Base-by-base conservation (phyloP, 2,797 vertebrate species). In the Molossus alvarezi region DNA sequence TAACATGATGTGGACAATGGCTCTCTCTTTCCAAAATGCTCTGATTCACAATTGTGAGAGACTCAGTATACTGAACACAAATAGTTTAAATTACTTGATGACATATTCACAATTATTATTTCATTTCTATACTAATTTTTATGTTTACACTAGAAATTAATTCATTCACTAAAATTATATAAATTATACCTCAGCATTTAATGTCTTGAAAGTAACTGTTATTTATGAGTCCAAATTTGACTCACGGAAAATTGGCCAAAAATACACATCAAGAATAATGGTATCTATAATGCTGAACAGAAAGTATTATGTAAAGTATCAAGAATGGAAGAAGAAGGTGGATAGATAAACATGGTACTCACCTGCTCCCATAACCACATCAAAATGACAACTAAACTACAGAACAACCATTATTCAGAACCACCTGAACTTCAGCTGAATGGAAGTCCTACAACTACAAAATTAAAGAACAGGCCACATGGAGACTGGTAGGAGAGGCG, bases 211-310 rank as follows among this genome's bases (percentile, higher is more conserved):
- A 69, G 53, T 88, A 90, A 0, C 62, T 96, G 6, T 85, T 90
- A 17, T 2, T 90, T 97, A 97, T 83, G 83, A 97, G 95, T 97
- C 92, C 91, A 97, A 98, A 94, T 80, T 96, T 97, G 79, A 96
- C 85, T 97, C 96, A 93, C 69, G 94, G 97, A 96, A 98, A 57
- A 94, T 83, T 97, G 97, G 98, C 97, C 88, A 91, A 80, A 90
- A 94, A 87, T 48, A 94, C 96, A 98, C 76, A 88, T 93, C 91
- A 96, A 97, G 97, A 98, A 97, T 95, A 96, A 96, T 96, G 96
- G 92, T 97, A 98, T 98, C 98, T 97, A 85, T 45, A 45, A 45
- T 45, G 41, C 41, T 45, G 6, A 45, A 45, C 41, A 45, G 41
- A 45, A 45, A 45, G 41, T 45, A 45, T 45, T 45, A 45, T 45